Evolutionary conservation across 2,888 invertebrate species (phyloP).

Genomic region (Plagodis pulveraria): DNA sequence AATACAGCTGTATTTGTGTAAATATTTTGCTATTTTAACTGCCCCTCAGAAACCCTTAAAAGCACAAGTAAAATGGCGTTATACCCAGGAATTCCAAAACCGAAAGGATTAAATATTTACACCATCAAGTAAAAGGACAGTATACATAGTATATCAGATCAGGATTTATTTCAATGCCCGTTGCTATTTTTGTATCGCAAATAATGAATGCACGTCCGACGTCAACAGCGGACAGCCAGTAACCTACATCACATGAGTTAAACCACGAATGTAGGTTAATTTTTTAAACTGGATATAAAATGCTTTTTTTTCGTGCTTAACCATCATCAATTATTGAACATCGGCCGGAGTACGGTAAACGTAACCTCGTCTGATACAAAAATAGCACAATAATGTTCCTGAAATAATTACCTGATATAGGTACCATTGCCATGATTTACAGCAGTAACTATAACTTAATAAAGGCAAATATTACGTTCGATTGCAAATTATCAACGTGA

Average conservation of each 20-base stretch:
- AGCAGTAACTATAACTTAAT: constrained; percentile 18
- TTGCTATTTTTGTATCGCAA: constrained; percentile 34
- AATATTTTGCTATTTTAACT: too few relatives aligned
- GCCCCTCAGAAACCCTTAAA: too few relatives aligned
- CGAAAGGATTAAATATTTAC: too few relatives aligned
- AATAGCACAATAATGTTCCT: constrained; percentile 14
- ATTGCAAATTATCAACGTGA: constrained; percentile 70
- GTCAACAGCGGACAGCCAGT: constrained; percentile 2
- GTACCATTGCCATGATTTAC: constrained; percentile 11
- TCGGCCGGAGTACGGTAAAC: constrained; percentile 42
- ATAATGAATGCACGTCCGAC: constrained; percentile 41
- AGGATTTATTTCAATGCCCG: neutral
- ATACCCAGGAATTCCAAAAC: too few relatives aligned
- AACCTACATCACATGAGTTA: constrained; percentile 41
- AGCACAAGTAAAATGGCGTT: too few relatives aligned
- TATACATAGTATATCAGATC: neutral
- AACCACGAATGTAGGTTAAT: constrained; percentile 51
- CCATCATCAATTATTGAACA: constrained; percentile 66
- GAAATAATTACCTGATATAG: constrained; percentile 22
- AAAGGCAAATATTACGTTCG: constrained; percentile 42
- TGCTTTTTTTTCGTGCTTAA: constrained; percentile 58
- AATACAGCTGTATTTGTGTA: too few relatives aligned
- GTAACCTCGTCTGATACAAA: constrained; percentile 10
- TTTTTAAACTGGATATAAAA: constrained; percentile 63
- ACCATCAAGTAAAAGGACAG: too few relatives aligned